phyloP scores from a whole-genome alignment of 2,113 vertebrate species.

The Phrynosoma blainvillii region DNA sequence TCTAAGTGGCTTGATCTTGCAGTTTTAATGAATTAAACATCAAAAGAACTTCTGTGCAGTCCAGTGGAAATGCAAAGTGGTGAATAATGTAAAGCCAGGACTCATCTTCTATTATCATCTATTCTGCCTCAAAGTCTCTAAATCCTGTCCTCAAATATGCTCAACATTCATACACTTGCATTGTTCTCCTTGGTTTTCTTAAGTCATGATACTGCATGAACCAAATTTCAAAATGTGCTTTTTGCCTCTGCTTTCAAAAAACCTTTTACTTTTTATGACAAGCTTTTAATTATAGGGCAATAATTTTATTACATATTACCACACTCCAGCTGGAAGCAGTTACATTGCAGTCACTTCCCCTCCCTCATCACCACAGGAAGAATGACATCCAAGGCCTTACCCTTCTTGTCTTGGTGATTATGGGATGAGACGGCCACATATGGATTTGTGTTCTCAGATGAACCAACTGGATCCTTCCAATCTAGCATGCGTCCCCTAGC shows the following conservation, averaged over 20 bases:
- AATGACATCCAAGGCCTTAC: constrained; percentile 98
- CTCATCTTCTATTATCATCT: constrained; percentile 17
- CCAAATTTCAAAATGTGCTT: constrained; percentile 45
- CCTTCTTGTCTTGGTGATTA: constrained; percentile 95
- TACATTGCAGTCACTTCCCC: constrained; percentile 78
- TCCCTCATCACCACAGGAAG: constrained; percentile 69
- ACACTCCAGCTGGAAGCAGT: constrained; percentile 89
- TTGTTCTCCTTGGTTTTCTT: constrained; percentile 77
- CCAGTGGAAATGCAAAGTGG: not conserved
- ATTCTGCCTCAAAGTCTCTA: constrained; percentile 26
- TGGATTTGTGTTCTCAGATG: constrained; percentile 92
- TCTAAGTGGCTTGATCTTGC: constrained; percentile 6
- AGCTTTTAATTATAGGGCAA: constrained; percentile 55
- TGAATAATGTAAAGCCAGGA: not conserved
- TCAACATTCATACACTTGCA: constrained; percentile 35
- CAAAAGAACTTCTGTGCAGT: constrained; percentile 1
- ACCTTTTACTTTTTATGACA: constrained; percentile 6
- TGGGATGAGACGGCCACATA: constrained; percentile 94
- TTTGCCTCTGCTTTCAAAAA: not conserved
- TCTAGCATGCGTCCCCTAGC: constrained; percentile 89
- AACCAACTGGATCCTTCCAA: constrained; percentile 87
- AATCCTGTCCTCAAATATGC: not conserved
- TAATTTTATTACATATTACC: constrained; percentile 58
- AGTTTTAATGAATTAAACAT: constrained; percentile 33
- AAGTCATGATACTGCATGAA: constrained; percentile 46